phyloP scores from a whole-genome alignment of 2,113 vertebrate genomes.

The Ptyas mucosa region DNA sequence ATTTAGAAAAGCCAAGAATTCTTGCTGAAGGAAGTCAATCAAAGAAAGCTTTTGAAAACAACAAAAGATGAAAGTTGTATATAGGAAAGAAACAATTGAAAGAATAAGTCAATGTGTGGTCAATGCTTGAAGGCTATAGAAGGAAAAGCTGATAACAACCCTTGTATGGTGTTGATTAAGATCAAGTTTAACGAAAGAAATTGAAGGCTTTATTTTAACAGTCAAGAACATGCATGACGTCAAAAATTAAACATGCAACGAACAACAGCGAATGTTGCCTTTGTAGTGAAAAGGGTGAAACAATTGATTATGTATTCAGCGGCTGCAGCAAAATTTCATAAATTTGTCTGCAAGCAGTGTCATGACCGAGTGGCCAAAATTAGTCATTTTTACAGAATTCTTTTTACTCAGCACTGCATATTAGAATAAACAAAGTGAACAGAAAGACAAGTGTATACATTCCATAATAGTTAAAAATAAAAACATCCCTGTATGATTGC shows the following conservation, averaged over 20 bases:
- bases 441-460: background rate
- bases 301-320: background rate
- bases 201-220: background rate
- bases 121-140: background rate
- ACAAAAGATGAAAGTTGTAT: background rate
- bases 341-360: background rate
- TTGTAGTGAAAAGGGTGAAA: background rate
- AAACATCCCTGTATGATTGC: background rate
- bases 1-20: background rate
- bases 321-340: background rate
- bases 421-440: background rate
- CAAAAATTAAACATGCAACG: background rate
- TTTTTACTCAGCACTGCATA: background rate
- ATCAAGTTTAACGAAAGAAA: background rate
- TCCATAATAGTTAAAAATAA: background rate
- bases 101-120: background rate
- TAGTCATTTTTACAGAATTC: background rate
- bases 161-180: background rate
- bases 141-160: background rate
- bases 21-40: background rate
- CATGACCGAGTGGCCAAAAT: background rate
- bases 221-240: background rate
- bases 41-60: background rate
- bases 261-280: background rate
- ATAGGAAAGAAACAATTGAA: background rate